These are phyloP conservation scores for Cisticola juncidis DNA, from an alignment of 2,113 vertebrate genomes.

Conservation along the genomic window DNA sequence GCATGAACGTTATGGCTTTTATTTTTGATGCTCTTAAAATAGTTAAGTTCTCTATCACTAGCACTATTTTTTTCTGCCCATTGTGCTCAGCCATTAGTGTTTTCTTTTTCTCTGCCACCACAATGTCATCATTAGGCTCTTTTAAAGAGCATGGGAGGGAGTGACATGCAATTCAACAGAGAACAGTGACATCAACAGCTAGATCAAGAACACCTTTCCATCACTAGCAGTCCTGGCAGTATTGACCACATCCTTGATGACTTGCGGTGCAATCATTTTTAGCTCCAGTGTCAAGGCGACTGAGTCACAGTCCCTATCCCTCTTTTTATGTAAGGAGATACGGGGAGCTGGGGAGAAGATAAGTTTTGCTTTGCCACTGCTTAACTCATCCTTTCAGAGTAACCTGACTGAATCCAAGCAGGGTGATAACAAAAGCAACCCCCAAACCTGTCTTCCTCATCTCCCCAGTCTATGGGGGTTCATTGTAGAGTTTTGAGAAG, in stretches of 20 bases:
- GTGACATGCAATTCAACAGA: background rate
- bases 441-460: background rate
- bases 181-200: background rate
- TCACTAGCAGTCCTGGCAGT: background rate
- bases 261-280: background rate
- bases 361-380: background rate
- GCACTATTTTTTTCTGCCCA: background rate
- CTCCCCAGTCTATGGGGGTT: background rate
- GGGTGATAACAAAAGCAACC: background rate
- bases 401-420: background rate
- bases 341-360: background rate
- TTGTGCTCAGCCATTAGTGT: background rate
- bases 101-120: background rate
- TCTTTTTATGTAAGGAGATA: background rate
- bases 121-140: background rate
- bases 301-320: background rate
- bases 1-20: background rate
- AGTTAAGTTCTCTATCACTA: background rate
- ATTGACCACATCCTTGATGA: background rate
- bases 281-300: background rate
- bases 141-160: background rate
- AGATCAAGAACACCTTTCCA: background rate
- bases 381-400: background rate
- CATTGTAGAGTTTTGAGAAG: background rate
- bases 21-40: background rate